Base-by-base conservation (phyloP, 2,888 invertebrate genomes). In the Callyntrura sp. region DNA sequence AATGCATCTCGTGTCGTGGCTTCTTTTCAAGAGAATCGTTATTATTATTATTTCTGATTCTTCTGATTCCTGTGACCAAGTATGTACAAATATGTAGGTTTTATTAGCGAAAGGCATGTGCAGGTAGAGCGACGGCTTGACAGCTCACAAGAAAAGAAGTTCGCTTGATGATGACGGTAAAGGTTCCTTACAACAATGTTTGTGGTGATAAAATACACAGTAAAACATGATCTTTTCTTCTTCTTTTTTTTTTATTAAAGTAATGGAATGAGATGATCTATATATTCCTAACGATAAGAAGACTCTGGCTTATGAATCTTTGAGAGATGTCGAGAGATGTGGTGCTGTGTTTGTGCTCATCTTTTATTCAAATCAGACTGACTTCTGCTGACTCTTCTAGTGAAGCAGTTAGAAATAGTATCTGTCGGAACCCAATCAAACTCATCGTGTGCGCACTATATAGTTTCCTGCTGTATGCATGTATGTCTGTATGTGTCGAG, bases 81-180 rank as follows among this genome's bases (percentile, higher is more conserved):
- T 88, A 83, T 62, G 88, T 88, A 87, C 81, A 87, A 87, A 81
- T 87, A 87, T 87, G 87, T 87, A 87, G 81, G 81, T 86, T 86
- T 86, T 86, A 85, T 85, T 86, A 86, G 65, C 79, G 55, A 51
- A 68, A 35, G n/a, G n/a, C n/a, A 79, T 48, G 55, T 23, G 45
- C 55, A 51, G 28, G 62, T 51, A 79, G 68, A 60, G 76, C 68
- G 81, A 82, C 73, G 87, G 73, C 73, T 82, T 88, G 87, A 88
- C 87, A 88, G 87, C 87, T 82, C 70, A 82, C 81, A 81, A 78
- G 86, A 65, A 83, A 83, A 83, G 62, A 65, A 82, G 87, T 81
- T 81, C 51, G 45, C 70, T 62, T 87, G 68, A 87, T 81, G 87
- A 82, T 88, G 87, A 81, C 60, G 60, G 68, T 78, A 25, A 78